These are phyloP conservation scores for Malurus elegans DNA, from an alignment of 2,113 vertebrate species.

Conservation along the genomic window DNA sequence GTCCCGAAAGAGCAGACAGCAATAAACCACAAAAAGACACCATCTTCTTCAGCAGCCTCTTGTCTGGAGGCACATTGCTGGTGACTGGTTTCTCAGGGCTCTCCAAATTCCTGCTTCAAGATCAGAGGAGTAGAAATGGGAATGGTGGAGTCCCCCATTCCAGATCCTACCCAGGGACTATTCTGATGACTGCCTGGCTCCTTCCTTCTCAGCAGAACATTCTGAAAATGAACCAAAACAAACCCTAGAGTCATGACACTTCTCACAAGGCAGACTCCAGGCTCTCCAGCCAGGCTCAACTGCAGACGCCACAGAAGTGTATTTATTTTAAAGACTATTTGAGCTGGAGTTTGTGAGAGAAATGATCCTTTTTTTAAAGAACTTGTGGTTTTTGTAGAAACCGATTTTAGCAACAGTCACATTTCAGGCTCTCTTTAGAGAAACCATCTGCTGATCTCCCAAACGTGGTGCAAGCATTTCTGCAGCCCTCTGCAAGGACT, in stretches of 20 bases:
- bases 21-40: not conserved
- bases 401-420: constrained; percentile 26
- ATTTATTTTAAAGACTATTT: constrained; percentile 40
- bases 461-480: not conserved
- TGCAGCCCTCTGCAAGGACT: not conserved
- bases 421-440: constrained; percentile 5
- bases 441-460: constrained; percentile 10
- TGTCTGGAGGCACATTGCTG: not conserved
- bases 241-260: not conserved
- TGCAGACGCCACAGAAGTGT: constrained; percentile 14
- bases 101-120: not conserved
- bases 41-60: not conserved
- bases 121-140: not conserved
- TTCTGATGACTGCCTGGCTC: constrained; percentile 27
- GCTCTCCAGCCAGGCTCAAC: constrained; percentile 18
- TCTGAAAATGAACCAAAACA: constrained; percentile 36
- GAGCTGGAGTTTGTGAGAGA: not conserved
- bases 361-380: not conserved
- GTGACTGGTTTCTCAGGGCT: not conserved
- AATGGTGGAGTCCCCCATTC: not conserved
- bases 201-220: constrained; percentile 2
- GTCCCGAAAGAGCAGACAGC: not conserved
- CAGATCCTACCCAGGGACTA: not conserved
- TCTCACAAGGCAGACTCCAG: constrained; percentile 1
- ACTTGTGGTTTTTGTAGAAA: constrained; percentile 30